A percentile compares a stretch with the other conserved stretches of the same genome.
These are phyloP conservation scores for Diorhabda elongata DNA, from an alignment of 1,140 invertebrate genomes.

Conservation along the genomic window DNA sequence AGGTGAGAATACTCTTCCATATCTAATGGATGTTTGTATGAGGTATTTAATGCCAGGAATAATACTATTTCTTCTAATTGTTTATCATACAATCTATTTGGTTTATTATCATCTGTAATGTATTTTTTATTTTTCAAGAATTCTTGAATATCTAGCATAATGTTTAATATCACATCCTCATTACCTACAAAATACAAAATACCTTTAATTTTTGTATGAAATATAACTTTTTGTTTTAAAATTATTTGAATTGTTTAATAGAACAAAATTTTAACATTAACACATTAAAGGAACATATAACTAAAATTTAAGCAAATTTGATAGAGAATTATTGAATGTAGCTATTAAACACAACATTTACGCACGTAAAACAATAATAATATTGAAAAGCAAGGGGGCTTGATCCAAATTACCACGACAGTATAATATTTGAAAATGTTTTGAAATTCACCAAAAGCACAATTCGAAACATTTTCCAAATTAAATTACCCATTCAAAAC, in stretches of 20 bases:
- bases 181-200: constrained; percentile 35
- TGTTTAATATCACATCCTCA: constrained; percentile 33
- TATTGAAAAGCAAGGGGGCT: too few relatives aligned
- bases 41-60: constrained; percentile 40
- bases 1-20: constrained; percentile 37
- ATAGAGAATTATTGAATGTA: too few relatives aligned
- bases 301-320: too few relatives aligned
- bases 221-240: constrained; percentile 16
- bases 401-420: too few relatives aligned
- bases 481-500: too few relatives aligned
- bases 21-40: constrained; percentile 29
- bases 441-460: background rate
- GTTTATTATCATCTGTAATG: constrained; percentile 23
- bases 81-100: constrained; percentile 15
- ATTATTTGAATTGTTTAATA: background rate
- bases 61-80: constrained; percentile 33
- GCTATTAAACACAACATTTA: too few relatives aligned
- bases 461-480: background rate
- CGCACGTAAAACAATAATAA: too few relatives aligned
- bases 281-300: background rate
- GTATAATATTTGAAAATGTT: too few relatives aligned
- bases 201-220: constrained; percentile 12
- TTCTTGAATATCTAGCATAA: constrained; percentile 31
- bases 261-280: background rate
- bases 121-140: constrained; percentile 31